phyloP scores from a whole-genome alignment of 2,888 invertebrate species.

The Pachycephus smyrnensis region DNA sequence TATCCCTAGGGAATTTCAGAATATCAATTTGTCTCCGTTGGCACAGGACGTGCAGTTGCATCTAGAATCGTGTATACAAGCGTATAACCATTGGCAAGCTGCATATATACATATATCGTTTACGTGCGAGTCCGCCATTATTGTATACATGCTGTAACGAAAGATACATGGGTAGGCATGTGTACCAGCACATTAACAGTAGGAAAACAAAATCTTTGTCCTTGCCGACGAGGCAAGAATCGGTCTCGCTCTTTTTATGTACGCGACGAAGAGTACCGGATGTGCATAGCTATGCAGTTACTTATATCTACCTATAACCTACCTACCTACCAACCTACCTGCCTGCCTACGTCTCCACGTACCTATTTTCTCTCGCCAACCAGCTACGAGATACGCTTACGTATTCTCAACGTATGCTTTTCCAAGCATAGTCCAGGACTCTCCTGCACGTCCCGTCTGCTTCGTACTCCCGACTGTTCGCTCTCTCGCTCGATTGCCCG shows the following conservation, averaged over 20 bases:
- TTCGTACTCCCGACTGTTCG: background rate
- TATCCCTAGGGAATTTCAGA: background rate
- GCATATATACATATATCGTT: slow-evolving; percentile 13
- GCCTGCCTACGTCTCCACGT: background rate
- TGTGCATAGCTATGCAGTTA: background rate
- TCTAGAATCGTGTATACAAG: background rate
- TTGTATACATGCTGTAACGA: background rate
- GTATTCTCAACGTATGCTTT: background rate
- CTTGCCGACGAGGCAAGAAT: background rate
- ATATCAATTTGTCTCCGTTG: slow-evolving; percentile 10
- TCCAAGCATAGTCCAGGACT: background rate
- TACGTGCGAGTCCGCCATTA: slow-evolving; percentile 31
- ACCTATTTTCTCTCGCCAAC: background rate
- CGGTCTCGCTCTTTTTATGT: background rate
- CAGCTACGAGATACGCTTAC: background rate
- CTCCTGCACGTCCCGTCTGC: background rate
- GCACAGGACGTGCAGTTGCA: background rate
- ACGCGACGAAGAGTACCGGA: background rate
- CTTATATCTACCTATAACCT: background rate
- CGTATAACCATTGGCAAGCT: background rate
- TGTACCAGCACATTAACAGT: background rate
- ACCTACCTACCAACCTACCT: background rate
- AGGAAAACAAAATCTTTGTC: slow-evolving; percentile 3
- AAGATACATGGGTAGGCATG: background rate
- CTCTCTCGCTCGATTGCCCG: slow-evolving; percentile 9